phyloP scores from a whole-genome alignment of 1,140 invertebrate genomes.

The Halesus radiatus region DNA sequence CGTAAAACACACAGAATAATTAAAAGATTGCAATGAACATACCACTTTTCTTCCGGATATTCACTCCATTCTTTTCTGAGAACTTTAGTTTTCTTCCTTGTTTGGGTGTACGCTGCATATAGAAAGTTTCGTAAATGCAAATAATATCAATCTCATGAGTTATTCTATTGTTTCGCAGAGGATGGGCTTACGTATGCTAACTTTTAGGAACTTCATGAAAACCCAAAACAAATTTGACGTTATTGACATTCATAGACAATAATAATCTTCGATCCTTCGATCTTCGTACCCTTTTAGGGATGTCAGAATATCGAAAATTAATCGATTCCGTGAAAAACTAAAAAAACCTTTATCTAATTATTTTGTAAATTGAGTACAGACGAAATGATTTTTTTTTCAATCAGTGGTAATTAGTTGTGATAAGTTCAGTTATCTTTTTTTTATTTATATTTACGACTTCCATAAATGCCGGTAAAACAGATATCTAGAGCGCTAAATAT shows the following conservation, averaged over 20 bases:
- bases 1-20: too few relatives aligned
- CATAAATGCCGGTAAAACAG: too few relatives aligned
- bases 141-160: background rate
- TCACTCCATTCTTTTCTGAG: conserved; percentile 39
- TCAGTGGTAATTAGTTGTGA: too few relatives aligned
- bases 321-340: too few relatives aligned
- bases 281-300: too few relatives aligned
- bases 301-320: too few relatives aligned
- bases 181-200: background rate
- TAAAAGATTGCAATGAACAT: background rate
- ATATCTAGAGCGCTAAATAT: too few relatives aligned
- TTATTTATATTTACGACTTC: too few relatives aligned
- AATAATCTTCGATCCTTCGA: background rate
- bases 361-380: too few relatives aligned
- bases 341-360: background rate
- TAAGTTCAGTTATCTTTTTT: too few relatives aligned
- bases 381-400: too few relatives aligned
- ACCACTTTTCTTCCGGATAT: conserved; percentile 26
- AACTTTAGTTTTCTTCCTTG: conserved; percentile 40
- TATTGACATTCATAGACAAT: conserved; percentile 31
- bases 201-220: background rate
- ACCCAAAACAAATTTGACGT: conserved; percentile 28
- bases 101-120: conserved; percentile 46
- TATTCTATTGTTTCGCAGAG: background rate
- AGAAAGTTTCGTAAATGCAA: background rate